phyloP scores from a whole-genome alignment of 2,113 vertebrate species.

The Oreotrochilus melanogaster region DNA sequence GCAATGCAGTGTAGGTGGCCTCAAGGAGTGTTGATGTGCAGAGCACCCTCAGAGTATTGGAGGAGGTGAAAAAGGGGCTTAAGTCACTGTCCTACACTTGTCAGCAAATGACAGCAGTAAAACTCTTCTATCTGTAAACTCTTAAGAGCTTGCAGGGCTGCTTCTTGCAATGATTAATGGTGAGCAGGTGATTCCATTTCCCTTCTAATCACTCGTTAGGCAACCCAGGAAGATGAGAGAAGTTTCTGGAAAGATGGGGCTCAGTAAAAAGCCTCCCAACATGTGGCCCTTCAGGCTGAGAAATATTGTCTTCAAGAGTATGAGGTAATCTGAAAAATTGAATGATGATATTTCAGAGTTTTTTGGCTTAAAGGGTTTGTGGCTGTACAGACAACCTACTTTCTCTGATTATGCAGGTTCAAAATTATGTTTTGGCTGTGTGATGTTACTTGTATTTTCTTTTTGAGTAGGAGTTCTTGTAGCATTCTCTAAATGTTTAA shows the following conservation, averaged over 20 bases:
- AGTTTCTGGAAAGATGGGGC: background rate
- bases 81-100: background rate
- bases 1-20: background rate
- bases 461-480: background rate
- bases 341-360: background rate
- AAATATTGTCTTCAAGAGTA: background rate
- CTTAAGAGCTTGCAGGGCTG: background rate
- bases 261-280: background rate
- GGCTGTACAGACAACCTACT: background rate
- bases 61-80: background rate
- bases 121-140: background rate
- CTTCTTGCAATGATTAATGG: background rate
- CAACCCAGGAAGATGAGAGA: background rate
- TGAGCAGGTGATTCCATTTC: background rate
- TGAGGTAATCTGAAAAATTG: background rate
- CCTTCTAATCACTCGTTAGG: background rate
- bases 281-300: background rate
- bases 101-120: background rate
- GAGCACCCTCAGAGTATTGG: accelerated
- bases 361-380: background rate
- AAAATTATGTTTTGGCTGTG: background rate
- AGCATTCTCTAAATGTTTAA: background rate
- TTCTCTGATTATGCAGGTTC: background rate
- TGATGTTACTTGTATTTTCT: background rate
- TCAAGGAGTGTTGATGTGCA: background rate